phyloP scores from a whole-genome alignment of 2,113 vertebrate genomes.

The Pheucticus melanocephalus region DNA sequence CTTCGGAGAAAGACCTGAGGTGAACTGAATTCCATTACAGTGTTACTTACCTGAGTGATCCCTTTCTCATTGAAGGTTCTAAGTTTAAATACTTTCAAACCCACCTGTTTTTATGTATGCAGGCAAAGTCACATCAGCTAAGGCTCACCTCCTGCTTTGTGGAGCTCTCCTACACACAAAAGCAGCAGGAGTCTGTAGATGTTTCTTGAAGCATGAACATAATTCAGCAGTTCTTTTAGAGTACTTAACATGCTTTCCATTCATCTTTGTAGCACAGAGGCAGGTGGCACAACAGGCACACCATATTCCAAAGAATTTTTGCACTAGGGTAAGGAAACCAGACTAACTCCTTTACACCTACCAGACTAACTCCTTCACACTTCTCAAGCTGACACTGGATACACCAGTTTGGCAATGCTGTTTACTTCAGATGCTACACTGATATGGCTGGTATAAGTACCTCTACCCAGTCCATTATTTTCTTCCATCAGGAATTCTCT shows the following conservation, averaged over 20 bases:
- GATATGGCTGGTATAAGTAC: not conserved
- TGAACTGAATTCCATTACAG: not conserved
- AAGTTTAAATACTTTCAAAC: not conserved
- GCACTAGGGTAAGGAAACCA: not conserved
- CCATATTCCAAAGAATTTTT: not conserved
- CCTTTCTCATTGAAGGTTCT: not conserved
- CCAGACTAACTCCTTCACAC: not conserved
- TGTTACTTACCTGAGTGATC: not conserved
- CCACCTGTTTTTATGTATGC: not conserved
- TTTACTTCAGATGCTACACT: not conserved
- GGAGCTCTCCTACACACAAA: not conserved
- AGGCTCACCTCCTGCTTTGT: not conserved
- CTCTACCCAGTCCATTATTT: not conserved
- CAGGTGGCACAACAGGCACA: not conserved
- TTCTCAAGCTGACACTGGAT: not conserved
- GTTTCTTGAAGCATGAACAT: not conserved
- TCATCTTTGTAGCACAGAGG: not conserved
- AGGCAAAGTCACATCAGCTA: not conserved
- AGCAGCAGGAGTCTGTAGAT: not conserved
- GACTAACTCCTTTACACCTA: not conserved
- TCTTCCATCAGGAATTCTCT: not conserved
- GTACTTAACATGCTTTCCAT: not conserved
- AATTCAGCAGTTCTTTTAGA: not conserved
- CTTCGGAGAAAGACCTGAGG: not conserved
- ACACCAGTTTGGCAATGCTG: not conserved